A percentile compares a stretch with the other conserved stretches of the same genome.
These are phyloP conservation scores for Hyppa rectilinea DNA, from an alignment of 2,888 invertebrate species.

Conservation along the genomic window DNA sequence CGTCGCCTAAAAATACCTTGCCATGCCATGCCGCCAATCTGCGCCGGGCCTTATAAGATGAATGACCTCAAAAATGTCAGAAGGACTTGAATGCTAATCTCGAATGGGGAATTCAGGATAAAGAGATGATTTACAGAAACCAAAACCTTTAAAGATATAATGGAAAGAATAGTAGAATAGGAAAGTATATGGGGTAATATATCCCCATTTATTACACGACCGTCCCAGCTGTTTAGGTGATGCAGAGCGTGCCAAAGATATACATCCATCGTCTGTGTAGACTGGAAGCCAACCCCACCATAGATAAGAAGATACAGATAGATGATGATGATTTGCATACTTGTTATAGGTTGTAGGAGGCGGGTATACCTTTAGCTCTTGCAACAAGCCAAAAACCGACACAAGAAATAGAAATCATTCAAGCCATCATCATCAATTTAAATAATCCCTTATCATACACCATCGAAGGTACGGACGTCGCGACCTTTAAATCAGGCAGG, in stretches of 20 bases:
- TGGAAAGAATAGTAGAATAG: too few relatives aligned
- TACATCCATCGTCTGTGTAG: too few relatives aligned
- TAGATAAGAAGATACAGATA: too few relatives aligned
- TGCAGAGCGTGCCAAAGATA: too few relatives aligned
- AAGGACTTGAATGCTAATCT: background rate
- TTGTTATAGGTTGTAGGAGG: background rate
- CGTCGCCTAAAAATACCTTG: too few relatives aligned
- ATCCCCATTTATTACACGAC: background rate
- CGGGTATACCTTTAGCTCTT: background rate
- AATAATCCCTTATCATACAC: constrained; percentile 12
- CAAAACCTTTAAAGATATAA: background rate
- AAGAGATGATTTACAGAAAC: background rate
- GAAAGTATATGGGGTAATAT: too few relatives aligned
- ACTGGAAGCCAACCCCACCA: too few relatives aligned
- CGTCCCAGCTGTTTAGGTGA: too few relatives aligned
- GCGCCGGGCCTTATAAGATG: too few relatives aligned
- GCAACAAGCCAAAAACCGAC: background rate
- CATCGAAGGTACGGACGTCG: constrained; percentile 8
- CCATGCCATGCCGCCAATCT: too few relatives aligned
- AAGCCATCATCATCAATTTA: background rate
- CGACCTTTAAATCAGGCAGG: constrained; percentile 55
- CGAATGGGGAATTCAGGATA: background rate
- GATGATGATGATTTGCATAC: too few relatives aligned
- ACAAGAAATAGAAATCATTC: too few relatives aligned
- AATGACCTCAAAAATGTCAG: background rate